Conservation (phyloP, 2,888 invertebrate genomes). For the Andrena praecox region DNA sequence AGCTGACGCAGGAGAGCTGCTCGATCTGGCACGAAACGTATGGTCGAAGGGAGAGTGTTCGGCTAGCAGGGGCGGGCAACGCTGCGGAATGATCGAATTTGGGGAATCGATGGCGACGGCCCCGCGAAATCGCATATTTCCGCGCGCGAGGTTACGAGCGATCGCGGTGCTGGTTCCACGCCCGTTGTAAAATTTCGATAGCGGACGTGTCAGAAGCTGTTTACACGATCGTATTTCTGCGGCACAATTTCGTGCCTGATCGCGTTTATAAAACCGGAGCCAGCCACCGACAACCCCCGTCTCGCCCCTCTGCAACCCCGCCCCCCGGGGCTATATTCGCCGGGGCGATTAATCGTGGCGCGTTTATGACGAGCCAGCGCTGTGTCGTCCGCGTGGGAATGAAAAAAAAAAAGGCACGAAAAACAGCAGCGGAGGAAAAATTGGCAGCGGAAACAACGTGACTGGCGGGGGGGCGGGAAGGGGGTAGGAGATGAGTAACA, state of each 20-base stretch:
- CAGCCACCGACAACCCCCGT: background rate
- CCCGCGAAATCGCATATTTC: slow-evolving; percentile 24
- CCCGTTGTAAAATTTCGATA: slow-evolving; percentile 54
- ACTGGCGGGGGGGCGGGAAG: background rate
- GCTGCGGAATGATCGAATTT: background rate
- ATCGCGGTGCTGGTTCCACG: slow-evolving; percentile 20
- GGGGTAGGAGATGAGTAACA: slow-evolving; percentile 58
- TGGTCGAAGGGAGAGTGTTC: no score
- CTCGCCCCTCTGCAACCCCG: background rate
- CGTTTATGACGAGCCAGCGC: slow-evolving; percentile 68
- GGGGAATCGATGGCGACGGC: background rate
- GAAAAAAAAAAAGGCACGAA: slow-evolving; percentile 31
- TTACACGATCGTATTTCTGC: slow-evolving; percentile 62
- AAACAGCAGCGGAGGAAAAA: slow-evolving; percentile 14
- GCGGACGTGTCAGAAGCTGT: slow-evolving; percentile 63
- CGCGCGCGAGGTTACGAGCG: slow-evolving; percentile 37
- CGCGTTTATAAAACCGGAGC: slow-evolving; percentile 64
- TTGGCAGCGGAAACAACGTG: slow-evolving; percentile 28
- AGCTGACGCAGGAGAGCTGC: no score
- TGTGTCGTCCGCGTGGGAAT: slow-evolving; percentile 45
- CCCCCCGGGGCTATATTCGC: slow-evolving; percentile 16
- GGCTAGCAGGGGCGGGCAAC: background rate
- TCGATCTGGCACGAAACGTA: no score
- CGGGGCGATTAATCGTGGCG: slow-evolving; percentile 66
- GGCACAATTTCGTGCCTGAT: slow-evolving; percentile 60